A percentile compares a stretch with the other conserved stretches of the same genome.
Evolutionary conservation across 2,797 vertebrate species (phyloP).

Genomic region (Pseudochirops cupreus): DNA sequence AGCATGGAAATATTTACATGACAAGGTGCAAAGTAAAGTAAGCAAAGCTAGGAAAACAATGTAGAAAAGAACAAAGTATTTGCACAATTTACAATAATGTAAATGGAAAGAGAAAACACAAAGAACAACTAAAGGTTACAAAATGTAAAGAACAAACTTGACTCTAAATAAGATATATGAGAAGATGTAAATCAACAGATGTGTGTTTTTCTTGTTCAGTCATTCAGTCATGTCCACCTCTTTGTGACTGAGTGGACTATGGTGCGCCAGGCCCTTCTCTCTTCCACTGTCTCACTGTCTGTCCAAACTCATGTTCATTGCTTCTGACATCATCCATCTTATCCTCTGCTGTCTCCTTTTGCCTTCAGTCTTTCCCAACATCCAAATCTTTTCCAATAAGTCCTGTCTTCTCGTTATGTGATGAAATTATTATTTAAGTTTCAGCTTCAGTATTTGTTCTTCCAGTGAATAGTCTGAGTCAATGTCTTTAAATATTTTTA

Average conservation of each 20-base stretch:
- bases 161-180: not conserved
- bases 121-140: not conserved
- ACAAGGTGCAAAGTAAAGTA: not conserved
- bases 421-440: not conserved
- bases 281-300: not conserved
- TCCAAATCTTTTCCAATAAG: not conserved
- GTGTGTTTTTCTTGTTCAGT: not conserved
- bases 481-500: too few relatives aligned
- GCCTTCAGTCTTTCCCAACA: not conserved
- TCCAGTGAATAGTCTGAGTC: not conserved
- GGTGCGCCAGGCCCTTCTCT: not conserved
- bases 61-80: not conserved
- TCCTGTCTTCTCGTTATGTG: not conserved
- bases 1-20: not conserved
- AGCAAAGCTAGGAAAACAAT: not conserved
- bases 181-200: not conserved
- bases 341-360: not conserved
- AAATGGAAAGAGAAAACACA: not conserved
- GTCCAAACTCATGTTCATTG: not conserved
- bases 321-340: not conserved
- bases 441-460: not conserved
- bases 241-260: not conserved
- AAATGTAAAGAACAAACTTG: not conserved
- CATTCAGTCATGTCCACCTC: not conserved
- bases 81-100: not conserved